A percentile compares a stretch with the other conserved stretches of the same genome.
These are phyloP conservation scores for Arion vulgaris DNA, from an alignment of 1,140 invertebrate species.

Conservation along the genomic window DNA sequence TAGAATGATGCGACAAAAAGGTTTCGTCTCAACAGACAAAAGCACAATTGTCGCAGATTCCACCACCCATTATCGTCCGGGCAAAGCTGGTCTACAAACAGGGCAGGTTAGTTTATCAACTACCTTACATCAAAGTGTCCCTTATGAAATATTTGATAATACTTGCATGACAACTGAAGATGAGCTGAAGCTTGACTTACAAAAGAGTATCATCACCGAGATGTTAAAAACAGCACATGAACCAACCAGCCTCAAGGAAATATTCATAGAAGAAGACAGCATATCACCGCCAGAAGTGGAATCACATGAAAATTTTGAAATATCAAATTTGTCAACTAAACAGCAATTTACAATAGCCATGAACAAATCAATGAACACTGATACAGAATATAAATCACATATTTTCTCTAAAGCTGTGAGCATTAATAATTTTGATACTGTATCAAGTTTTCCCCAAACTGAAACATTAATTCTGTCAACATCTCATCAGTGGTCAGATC, in stretches of 20 bases:
- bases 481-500: background rate
- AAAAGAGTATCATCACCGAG: background rate
- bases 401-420: no score
- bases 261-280: background rate
- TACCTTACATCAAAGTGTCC: background rate
- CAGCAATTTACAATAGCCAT: no score
- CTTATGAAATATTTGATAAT: background rate
- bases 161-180: background rate
- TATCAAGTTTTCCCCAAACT: no score
- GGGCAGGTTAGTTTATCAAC: slow-evolving; percentile 5
- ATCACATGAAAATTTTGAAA: no score
- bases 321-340: no score
- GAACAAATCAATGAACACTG: no score
- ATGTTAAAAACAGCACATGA: background rate
- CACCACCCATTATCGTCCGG: background rate
- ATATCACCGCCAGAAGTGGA: background rate
- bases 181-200: background rate
- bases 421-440: no score
- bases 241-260: background rate
- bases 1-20: background rate
- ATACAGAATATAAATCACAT: no score
- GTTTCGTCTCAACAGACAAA: slow-evolving; percentile 10
- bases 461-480: background rate
- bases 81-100: background rate
- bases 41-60: background rate